Percentiles rank a stretch among this genome's conserved stretches.
Evolutionary conservation across 92 coral and sea anemone species (phyloP).

Genomic region (Palythoa grandiflora): DNA sequence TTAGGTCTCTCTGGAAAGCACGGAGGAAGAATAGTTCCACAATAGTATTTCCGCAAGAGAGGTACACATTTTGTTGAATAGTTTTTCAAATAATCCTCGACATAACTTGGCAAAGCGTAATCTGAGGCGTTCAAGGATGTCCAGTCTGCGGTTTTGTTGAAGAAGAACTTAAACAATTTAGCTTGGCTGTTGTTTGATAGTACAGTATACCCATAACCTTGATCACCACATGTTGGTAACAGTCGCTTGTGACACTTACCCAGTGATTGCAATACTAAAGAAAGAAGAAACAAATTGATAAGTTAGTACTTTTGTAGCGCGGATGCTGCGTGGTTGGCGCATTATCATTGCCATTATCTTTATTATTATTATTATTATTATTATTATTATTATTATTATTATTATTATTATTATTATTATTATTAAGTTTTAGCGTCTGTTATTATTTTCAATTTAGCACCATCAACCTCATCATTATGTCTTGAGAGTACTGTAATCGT

Average conservation of each 20-base stretch:
- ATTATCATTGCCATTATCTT: no score
- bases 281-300: background rate
- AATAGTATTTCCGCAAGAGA: background rate
- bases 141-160: background rate
- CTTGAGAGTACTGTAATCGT: no score
- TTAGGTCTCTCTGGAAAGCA: slow-evolving; percentile 19
- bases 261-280: background rate
- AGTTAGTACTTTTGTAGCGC: no score
- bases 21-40: background rate
- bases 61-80: background rate
- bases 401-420: no score
- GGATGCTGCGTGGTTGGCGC: no score
- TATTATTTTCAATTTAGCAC: no score
- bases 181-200: slow-evolving; percentile 2
- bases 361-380: no score
- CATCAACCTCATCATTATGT: no score
- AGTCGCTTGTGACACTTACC: slow-evolving; percentile 21
- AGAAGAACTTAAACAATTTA: background rate
- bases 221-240: background rate
- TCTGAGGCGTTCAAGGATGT: background rate
- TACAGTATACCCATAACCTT: background rate
- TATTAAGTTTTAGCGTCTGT: no score
- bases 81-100: background rate
- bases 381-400: no score
- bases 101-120: background rate